Percentiles rank a stretch among this genome's conserved stretches.
These are phyloP conservation scores for Rhynchopsitta pachyrhyncha DNA, from an alignment of 2,113 vertebrate genomes.

Conservation along the genomic window DNA sequence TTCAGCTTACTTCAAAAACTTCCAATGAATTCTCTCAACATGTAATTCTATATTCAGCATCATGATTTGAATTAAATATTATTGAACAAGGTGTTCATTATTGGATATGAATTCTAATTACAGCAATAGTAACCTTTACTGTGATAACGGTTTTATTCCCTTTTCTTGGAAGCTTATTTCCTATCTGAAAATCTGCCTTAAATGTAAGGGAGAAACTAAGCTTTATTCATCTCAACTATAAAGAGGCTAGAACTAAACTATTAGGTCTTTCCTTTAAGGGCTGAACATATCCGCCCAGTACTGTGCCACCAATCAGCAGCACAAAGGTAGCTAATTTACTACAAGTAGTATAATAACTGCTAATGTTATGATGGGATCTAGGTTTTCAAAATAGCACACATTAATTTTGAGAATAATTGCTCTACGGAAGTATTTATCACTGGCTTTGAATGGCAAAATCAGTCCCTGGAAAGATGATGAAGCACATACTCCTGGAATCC, in stretches of 20 bases:
- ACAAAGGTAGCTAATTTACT: background rate
- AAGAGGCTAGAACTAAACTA: constrained; percentile 18
- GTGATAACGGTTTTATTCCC: constrained; percentile 1
- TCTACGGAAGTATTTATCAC: background rate
- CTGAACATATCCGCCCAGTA: background rate
- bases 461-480: background rate
- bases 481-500: background rate
- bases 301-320: background rate
- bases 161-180: constrained; percentile 61
- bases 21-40: constrained; percentile 77
- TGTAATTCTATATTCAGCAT: constrained; percentile 71
- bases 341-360: background rate
- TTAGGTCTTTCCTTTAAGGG: constrained; percentile 34
- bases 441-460: background rate
- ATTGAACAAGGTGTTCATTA: constrained; percentile 76
- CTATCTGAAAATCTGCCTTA: constrained; percentile 36
- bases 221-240: background rate
- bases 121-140: constrained; percentile 63
- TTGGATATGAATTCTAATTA: constrained; percentile 74
- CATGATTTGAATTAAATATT: constrained; percentile 77
- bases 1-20: constrained; percentile 76
- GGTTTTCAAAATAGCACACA: constrained; percentile 4
- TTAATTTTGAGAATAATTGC: background rate
- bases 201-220: constrained; percentile 56
- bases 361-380: background rate